Evolutionary conservation across 2,113 vertebrate genomes (phyloP).

Genomic region (Rhynchopsitta pachyrhyncha): DNA sequence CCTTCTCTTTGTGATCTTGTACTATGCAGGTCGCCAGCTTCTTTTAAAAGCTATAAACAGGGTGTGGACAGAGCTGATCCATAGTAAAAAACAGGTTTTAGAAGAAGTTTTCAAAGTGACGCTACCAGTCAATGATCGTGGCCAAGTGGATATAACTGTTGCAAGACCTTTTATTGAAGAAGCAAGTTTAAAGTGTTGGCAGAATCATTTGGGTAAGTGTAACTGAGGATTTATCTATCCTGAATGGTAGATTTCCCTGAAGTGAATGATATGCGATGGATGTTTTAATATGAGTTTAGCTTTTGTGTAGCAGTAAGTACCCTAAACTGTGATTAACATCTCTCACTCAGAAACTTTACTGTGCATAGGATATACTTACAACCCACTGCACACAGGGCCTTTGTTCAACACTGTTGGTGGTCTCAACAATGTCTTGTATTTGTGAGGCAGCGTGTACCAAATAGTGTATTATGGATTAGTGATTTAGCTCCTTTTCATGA

Average conservation of each 20-base stretch:
- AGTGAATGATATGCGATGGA: background rate
- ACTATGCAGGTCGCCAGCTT: conserved; percentile 88
- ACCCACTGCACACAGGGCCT: background rate
- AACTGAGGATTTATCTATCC: background rate
- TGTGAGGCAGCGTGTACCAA: background rate
- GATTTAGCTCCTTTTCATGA: background rate
- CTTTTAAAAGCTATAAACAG: conserved; percentile 96
- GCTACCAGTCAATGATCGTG: conserved; percentile 91
- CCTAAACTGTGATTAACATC: background rate
- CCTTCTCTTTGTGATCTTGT: background rate
- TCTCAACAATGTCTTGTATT: background rate
- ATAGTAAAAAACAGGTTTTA: conserved; percentile 93
- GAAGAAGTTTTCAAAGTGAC: conserved; percentile 96
- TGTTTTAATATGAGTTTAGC: background rate
- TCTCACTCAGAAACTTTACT: background rate
- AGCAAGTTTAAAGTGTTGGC: conserved; percentile 93
- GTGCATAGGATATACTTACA: background rate
- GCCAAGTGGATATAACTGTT: conserved; percentile 90
- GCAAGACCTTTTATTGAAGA: conserved; percentile 91
- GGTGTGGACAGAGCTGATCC: conserved; percentile 97
- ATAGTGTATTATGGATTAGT: background rate
- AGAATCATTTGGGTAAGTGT: conserved; percentile 91
- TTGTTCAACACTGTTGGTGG: background rate
- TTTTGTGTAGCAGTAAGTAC: background rate
- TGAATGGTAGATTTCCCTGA: background rate